Conservation (phyloP, 2,888 invertebrate species). For the Synergus japonicus region DNA sequence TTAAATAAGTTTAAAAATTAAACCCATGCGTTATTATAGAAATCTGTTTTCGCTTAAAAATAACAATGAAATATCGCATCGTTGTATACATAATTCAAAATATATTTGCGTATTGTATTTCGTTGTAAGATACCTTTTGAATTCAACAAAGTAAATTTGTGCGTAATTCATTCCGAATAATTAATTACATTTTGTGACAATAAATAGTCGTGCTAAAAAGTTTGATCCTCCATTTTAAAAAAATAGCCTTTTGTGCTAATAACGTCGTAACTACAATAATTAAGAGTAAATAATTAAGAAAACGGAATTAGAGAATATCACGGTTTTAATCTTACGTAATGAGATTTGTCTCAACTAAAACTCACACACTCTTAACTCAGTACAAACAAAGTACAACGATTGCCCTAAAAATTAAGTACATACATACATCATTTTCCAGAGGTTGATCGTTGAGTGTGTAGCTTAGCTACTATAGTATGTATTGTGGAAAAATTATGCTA, state of each 20-base stretch:
- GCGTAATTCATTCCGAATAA: background rate
- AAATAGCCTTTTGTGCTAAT: slow-evolving; percentile 48
- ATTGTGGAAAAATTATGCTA: background rate
- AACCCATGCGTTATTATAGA: background rate
- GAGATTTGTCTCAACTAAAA: slow-evolving; percentile 17
- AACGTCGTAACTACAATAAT: slow-evolving; percentile 6
- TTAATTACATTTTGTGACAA: slow-evolving; percentile 46
- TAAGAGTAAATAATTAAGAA: slow-evolving; percentile 49
- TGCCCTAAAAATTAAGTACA: slow-evolving; percentile 27
- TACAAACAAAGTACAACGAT: slow-evolving; percentile 18
- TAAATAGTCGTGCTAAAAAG: slow-evolving; percentile 47
- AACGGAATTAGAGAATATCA: slow-evolving; percentile 54
- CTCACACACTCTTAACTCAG: slow-evolving; percentile 20
- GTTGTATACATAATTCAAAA: background rate
- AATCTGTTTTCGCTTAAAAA: background rate
- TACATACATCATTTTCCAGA: slow-evolving; percentile 6
- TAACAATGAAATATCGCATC: background rate
- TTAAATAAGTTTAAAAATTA: background rate
- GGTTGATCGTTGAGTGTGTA: background rate
- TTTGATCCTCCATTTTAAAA: slow-evolving; percentile 47
- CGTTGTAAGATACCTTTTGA: background rate
- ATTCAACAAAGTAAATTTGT: background rate
- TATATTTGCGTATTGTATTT: background rate
- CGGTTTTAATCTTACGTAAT: slow-evolving; percentile 41
- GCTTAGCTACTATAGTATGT: background rate